A percentile compares a stretch with the other conserved stretches of the same genome.
phyloP scores from a whole-genome alignment of 2,888 invertebrate species.

The Limnephilus rhombicus region DNA sequence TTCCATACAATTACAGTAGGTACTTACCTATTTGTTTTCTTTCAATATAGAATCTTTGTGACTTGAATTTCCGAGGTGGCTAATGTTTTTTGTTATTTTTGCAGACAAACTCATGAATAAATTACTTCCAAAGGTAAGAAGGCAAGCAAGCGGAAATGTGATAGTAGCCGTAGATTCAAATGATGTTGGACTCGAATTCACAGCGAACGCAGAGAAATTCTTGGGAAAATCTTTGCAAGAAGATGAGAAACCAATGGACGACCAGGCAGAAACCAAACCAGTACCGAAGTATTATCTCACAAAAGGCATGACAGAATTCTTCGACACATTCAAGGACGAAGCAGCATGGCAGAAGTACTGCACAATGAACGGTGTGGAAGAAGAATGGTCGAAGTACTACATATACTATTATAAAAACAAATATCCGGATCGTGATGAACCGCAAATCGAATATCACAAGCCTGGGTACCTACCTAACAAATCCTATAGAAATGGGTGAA shows the following conservation, averaged over 20 bases:
- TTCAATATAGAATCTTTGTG: too few species aligned
- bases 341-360: neutral
- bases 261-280: neutral
- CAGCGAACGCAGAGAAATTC: neutral
- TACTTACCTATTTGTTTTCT: too few species aligned
- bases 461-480: neutral
- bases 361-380: neutral
- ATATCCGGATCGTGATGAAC: neutral
- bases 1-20: too few species aligned
- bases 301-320: neutral
- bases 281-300: too few species aligned
- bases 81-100: neutral
- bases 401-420: slow-evolving; percentile 14
- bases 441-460: neutral
- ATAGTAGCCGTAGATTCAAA: slow-evolving; percentile 9
- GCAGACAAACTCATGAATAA: neutral
- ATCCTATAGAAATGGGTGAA: neutral
- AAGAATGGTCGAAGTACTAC: neutral
- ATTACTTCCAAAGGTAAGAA: neutral
- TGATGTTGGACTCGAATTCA: neutral
- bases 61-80: neutral
- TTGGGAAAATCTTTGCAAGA: neutral
- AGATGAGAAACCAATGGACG: neutral
- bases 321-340: neutral
- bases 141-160: neutral